Evolutionary conservation across 2,888 invertebrate genomes (phyloP), one percentile per base, ranked within the genome.

Genomic region (Synanthedon vespiformis): DNA sequence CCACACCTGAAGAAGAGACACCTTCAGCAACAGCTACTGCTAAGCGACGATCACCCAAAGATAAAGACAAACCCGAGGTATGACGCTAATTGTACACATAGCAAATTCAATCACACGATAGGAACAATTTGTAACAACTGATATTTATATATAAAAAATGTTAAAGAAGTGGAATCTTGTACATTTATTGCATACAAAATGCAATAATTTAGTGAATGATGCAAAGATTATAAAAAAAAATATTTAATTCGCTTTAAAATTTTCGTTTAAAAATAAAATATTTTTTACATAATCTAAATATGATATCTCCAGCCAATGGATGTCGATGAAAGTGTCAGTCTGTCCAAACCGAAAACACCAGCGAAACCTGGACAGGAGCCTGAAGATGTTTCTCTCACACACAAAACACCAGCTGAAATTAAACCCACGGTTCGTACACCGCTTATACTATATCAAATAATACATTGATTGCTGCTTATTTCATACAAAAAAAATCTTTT

Each of bases 371-470:
- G 73, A 54, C 67, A 79, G 57, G 75, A 79, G 61, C 86, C 87
- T 51, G 87, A 86, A 67, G 81, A 85, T 1, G 86, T 85, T 57
- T 79, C 83, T 52, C 78, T 85, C 44, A 84, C 84, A 72, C 87
- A 87, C 63, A 87, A 83, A 77, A 86, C 84, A 67, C 86, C 86
- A 18, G 78, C 86, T 53, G 81, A 86, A 63, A 83, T 73, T 53
- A 79, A 68, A 60, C 86, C 77, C 22, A 86, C 87, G 87, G 87
- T 87, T 72, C 54, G 86, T 86, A 80, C 55, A 56, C 18, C 50
- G 4, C 27, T 50, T 13, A 50, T n/a, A 50, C 10, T 40, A 16
- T 16, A 16, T 16, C 8, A 1, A 34, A 34, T 34, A 10, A 10
- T 8, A 34, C 10, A 34, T 34, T 34, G 2, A 34, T 34, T 10